These are phyloP conservation scores for Balaeniceps rex DNA, from an alignment of 2,113 vertebrate genomes.

Conservation along the genomic window DNA sequence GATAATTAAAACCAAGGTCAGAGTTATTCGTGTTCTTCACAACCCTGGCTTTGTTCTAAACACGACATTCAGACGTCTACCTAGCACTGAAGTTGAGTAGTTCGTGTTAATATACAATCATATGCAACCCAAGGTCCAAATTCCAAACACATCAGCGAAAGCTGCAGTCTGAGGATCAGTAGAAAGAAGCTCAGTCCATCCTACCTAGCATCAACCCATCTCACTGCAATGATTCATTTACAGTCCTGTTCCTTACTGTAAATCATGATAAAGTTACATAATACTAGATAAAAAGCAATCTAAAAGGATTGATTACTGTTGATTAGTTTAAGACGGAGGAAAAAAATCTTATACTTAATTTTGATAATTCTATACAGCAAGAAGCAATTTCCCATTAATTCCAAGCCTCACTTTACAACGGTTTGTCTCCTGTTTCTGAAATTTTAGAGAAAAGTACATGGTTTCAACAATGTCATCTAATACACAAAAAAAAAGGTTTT, in stretches of 20 bases:
- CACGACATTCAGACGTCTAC: background rate
- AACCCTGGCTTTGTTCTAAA: background rate
- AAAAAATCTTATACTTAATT: background rate
- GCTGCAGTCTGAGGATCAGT: background rate
- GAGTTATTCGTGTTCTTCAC: background rate
- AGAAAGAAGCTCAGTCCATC: background rate
- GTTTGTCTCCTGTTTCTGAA: background rate
- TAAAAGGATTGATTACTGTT: background rate
- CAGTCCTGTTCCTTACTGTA: background rate
- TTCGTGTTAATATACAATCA: constrained; percentile 35
- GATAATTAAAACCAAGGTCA: background rate
- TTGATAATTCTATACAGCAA: background rate
- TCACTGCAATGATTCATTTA: background rate
- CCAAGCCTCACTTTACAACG: background rate
- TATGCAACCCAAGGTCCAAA: background rate
- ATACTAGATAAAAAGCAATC: background rate
- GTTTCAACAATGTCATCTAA: background rate
- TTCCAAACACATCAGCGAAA: background rate
- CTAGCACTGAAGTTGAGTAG: background rate
- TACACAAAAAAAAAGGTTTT: background rate
- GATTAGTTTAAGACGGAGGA: background rate
- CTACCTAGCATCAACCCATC: background rate
- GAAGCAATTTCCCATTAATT: background rate
- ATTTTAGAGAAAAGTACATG: background rate
- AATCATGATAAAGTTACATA: background rate